Evolutionary conservation across 2,113 vertebrate genomes (phyloP).

Genomic region (Alouatta palliata): DNA sequence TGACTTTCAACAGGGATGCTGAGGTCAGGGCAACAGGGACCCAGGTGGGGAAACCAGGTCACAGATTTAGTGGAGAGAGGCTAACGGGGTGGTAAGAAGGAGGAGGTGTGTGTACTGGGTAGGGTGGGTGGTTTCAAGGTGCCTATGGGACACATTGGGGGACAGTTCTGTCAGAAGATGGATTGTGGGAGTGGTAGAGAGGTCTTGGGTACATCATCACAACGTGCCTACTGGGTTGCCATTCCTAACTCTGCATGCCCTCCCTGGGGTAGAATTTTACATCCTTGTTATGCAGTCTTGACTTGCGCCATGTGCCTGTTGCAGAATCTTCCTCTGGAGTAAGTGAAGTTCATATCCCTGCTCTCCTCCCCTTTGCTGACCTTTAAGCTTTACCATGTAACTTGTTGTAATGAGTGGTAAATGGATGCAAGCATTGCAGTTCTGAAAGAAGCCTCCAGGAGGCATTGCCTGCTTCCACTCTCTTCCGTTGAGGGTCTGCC

Average conservation of each 20-base stretch:
- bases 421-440: not conserved
- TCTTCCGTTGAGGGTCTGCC: not conserved
- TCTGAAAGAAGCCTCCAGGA: not conserved
- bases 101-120: not conserved
- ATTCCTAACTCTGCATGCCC: not conserved
- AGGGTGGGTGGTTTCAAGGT: not conserved
- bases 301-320: not conserved
- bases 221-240: accelerated
- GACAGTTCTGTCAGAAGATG: not conserved
- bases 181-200: not conserved
- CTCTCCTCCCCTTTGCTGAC: not conserved
- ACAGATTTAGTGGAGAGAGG: not conserved
- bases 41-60: not conserved
- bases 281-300: no score
- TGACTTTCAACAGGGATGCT: not conserved
- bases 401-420: not conserved
- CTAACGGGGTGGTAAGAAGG: not conserved
- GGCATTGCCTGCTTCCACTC: not conserved
- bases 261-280: not conserved
- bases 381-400: not conserved
- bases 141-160: not conserved
- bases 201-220: not conserved
- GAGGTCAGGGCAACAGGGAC: not conserved
- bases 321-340: not conserved
- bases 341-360: not conserved